A percentile compares a stretch with the other conserved stretches of the same genome.
phyloP scores from a whole-genome alignment of 2,113 vertebrate genomes.

The Myanophis thanlyinensis region DNA sequence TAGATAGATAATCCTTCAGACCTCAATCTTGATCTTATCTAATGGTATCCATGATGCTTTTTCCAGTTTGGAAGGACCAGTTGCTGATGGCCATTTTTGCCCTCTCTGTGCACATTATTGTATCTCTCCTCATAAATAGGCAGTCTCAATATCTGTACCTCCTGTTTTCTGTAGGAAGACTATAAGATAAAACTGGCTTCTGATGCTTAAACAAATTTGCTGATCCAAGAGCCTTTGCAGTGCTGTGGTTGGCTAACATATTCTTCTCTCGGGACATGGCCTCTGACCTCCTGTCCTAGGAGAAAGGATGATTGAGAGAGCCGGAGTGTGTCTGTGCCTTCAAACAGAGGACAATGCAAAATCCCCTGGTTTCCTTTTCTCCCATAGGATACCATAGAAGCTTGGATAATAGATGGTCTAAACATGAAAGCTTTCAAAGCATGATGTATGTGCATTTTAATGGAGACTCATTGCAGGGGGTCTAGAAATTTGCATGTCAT shows the following conservation, averaged over 20 bases:
- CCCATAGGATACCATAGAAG: not conserved
- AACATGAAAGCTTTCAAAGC: constrained; percentile 13
- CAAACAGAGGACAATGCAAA: constrained; percentile 16
- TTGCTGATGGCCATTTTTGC: not conserved
- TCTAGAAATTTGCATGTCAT: constrained; percentile 9
- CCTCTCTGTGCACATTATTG: not conserved
- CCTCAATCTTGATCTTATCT: not conserved
- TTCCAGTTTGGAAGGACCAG: not conserved
- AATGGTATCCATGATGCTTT: not conserved
- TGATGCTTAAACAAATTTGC: constrained; percentile 11
- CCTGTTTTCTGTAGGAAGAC: not conserved
- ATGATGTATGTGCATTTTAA: constrained; percentile 10
- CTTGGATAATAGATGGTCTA: constrained; percentile 7
- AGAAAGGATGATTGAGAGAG: constrained; percentile 27
- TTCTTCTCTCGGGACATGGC: constrained; percentile 2
- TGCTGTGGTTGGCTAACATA: constrained; percentile 3
- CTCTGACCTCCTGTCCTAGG: constrained; percentile 13
- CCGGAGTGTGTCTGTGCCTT: not conserved
- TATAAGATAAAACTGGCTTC: not conserved
- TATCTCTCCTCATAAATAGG: not conserved
- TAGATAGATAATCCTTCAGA: not conserved
- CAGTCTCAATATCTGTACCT: not conserved
- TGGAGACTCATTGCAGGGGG: not conserved
- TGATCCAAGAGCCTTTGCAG: not conserved
- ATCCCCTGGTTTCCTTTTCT: constrained; percentile 8